Evolutionary conservation across 2,888 invertebrate genomes (phyloP).

Genomic region (Drosophila meridionalis): DNA sequence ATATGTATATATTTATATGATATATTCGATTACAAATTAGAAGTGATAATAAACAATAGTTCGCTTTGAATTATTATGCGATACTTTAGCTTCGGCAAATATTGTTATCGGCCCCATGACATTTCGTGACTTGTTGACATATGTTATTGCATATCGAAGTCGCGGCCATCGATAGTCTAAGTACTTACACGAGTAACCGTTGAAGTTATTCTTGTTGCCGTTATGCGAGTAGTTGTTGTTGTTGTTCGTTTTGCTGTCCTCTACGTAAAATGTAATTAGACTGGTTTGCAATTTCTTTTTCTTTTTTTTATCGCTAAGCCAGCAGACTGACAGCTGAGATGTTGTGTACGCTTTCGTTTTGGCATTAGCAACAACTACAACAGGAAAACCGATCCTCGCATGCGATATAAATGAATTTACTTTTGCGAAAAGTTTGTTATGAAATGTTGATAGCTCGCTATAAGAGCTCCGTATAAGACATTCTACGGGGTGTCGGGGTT

Average conservation of each 20-base stretch:
- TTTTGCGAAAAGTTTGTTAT: constrained; percentile 7
- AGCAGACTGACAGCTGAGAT: constrained; percentile 24
- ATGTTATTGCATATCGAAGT: not conserved
- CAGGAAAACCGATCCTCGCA: constrained; percentile 14
- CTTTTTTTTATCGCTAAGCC: not conserved
- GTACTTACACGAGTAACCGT: constrained; percentile 10
- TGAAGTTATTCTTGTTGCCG: constrained; percentile 26
- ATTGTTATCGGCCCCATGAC: not conserved
- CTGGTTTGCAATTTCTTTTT: constrained; percentile 37
- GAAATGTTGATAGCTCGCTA: constrained; percentile 4
- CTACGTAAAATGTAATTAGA: constrained; percentile 43
- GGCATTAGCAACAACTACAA: not conserved
- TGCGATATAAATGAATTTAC: not conserved
- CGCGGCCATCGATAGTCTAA: not conserved
- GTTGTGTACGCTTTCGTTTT: constrained; percentile 40
- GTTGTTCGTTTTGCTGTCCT: constrained; percentile 1
- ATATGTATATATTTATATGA: not conserved
- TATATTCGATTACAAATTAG: not conserved
- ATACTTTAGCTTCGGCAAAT: not conserved
- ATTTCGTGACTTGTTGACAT: not conserved
- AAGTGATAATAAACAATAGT: not conserved
- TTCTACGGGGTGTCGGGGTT: not conserved
- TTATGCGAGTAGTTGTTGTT: not conserved
- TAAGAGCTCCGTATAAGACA: not conserved
- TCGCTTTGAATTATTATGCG: not conserved